A percentile compares a stretch with the other conserved stretches of the same genome.
These are phyloP conservation scores for Sebastes vulpes DNA, from an alignment of 2,797 vertebrate genomes.

Conservation along the genomic window DNA sequence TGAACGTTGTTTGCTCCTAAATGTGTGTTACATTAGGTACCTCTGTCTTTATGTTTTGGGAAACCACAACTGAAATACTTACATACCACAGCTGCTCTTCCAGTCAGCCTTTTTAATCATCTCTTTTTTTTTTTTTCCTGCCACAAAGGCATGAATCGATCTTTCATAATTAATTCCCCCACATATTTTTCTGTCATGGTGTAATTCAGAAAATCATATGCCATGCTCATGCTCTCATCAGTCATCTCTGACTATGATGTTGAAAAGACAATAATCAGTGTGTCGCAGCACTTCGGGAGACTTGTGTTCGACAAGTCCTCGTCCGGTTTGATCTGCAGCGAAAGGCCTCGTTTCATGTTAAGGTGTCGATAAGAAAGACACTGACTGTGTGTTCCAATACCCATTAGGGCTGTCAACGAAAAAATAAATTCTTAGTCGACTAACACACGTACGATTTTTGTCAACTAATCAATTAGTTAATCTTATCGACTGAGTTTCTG, in stretches of 20 bases:
- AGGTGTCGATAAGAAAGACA: neutral
- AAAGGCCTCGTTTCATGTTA: conserved; percentile 1
- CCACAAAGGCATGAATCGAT: conserved; percentile 8
- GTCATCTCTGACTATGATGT: neutral
- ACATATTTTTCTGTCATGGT: conserved; percentile 13
- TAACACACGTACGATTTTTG: too few relatives aligned
- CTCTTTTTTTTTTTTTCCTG: neutral
- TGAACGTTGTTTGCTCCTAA: conserved; percentile 18
- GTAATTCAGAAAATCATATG: conserved; percentile 13
- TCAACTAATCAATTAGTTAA: too few relatives aligned
- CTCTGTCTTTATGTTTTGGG: conserved; percentile 6
- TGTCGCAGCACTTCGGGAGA: neutral
- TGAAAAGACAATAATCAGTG: conserved; percentile 1
- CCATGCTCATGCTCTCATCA: neutral
- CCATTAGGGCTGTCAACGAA: too few relatives aligned
- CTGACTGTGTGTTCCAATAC: neutral
- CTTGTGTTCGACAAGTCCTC: neutral
- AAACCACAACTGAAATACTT: conserved; percentile 13
- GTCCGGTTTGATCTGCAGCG: conserved; percentile 3
- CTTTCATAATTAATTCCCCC: conserved; percentile 20
- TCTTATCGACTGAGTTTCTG: too few relatives aligned
- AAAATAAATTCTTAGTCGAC: too few relatives aligned
- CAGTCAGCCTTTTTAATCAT: conserved; percentile 24
- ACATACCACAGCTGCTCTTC: conserved; percentile 27
- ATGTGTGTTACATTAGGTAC: conserved; percentile 16